Evolutionary conservation across 2,113 vertebrate species (phyloP).

Genomic region (Danionella cerebrum): DNA sequence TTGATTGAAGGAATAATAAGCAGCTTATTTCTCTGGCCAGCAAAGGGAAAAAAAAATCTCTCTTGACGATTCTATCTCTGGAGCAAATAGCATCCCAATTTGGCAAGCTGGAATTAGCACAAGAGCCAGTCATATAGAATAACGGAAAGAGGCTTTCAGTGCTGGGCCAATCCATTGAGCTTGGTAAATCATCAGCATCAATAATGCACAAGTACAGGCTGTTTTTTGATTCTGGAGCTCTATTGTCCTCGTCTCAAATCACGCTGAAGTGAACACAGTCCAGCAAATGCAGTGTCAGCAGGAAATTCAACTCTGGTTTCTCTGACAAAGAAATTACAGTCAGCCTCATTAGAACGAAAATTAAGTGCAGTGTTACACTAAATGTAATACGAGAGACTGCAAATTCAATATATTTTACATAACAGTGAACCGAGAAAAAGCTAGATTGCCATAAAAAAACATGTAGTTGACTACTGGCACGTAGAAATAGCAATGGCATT

Average conservation of each 20-base stretch:
- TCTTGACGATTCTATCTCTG: conserved; percentile 33
- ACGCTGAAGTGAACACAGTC: conserved; percentile 33
- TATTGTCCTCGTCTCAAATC: conserved; percentile 55
- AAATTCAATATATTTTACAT: too few species aligned
- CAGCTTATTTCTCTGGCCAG: conserved; percentile 42
- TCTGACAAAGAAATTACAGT: conserved; percentile 68
- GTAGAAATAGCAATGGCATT: too few species aligned
- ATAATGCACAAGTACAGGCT: conserved; percentile 60
- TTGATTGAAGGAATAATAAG: conserved; percentile 23
- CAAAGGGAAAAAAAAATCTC: conserved; percentile 21
- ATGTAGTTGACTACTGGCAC: too few species aligned
- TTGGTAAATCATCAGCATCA: conserved; percentile 55
- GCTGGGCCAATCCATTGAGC: conserved; percentile 49
- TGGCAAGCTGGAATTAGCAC: conserved; percentile 27
- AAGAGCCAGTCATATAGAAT: conserved; percentile 37
- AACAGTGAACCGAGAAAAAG: too few species aligned
- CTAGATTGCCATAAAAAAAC: too few species aligned
- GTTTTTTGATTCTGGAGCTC: conserved; percentile 49
- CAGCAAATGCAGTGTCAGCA: conserved; percentile 42
- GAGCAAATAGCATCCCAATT: conserved; percentile 29
- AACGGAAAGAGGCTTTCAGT: conserved; percentile 28
- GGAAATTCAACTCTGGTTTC: conserved; percentile 57
- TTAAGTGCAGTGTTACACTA: too few species aligned
- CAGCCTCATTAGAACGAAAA: not conserved
- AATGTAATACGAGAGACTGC: not conserved